These are phyloP conservation scores for Acanthosepion lycidas DNA, from an alignment of 2,888 invertebrate species.

Conservation along the genomic window DNA sequence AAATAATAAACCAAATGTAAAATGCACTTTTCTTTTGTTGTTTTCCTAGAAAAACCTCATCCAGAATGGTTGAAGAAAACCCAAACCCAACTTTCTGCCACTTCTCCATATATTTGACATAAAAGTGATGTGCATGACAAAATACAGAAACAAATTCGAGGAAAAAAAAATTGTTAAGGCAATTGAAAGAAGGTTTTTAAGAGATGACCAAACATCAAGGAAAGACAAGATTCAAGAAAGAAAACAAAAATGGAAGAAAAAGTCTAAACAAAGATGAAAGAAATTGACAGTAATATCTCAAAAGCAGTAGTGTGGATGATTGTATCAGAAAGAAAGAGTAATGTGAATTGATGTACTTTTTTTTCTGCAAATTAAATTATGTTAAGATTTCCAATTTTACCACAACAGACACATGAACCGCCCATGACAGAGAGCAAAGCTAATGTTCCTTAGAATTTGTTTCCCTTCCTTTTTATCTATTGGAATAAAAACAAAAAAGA, in stretches of 20 bases:
- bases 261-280: not conserved
- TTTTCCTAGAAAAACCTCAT: not conserved
- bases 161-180: not conserved
- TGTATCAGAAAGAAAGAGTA: not conserved
- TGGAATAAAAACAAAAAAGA: not conserved
- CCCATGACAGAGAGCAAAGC: not conserved
- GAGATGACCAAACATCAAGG: not conserved
- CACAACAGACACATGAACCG: not conserved
- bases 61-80: not conserved
- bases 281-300: not conserved
- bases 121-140: not conserved
- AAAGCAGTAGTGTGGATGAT: not conserved
- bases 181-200: not conserved
- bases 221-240: not conserved
- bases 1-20: not conserved
- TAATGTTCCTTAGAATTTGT: not conserved
- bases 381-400: not conserved
- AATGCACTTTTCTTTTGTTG: too few relatives aligned
- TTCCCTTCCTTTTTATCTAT: too few relatives aligned
- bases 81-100: too few relatives aligned
- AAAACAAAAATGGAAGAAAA: not conserved
- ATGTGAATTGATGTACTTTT: not conserved
- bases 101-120: not conserved
- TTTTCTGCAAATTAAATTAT: not conserved
- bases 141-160: not conserved